Evolutionary conservation across 2,113 vertebrate species (phyloP), one percentile per base, ranked within the genome.

Genomic region (Buteo buteo): DNA sequence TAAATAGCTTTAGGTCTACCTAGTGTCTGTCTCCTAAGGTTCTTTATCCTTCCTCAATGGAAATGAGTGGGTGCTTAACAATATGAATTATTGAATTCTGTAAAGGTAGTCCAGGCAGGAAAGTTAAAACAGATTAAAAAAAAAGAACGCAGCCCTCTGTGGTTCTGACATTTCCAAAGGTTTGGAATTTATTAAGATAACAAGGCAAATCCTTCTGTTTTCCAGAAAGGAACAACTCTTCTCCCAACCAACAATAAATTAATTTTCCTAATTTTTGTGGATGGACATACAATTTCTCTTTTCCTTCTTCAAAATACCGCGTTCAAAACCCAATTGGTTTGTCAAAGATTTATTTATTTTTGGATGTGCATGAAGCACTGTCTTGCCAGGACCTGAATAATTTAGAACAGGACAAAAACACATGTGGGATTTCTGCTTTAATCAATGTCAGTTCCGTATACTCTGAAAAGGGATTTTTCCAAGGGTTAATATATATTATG

Each of bases 171-270:
- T 89, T 91, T 89, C 86, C 55, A 71, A 91, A 74, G 25, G 78
- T 76, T 95, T 97, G 86, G 91, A 94, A 94, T 97, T 72, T 87
- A 85, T 94, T 94, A 94, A 76, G 80, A 92, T 89, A 95, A 92
- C 70, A 95, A 94, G 80, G 49, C 6, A 94, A 95, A 94, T 89
- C 78, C 84, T 82, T 94, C 65, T 94, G 44, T 94, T 94, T 96
- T 94, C 40, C 64, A 96, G 89, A 94, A 94, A 94, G 49, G 65
- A 95, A 90, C 72, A 92, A 81, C 89, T 89, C 88, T 92, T 86
- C 45, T 92, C 24, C 44, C 34, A 91, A 24, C 44, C 28, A 95
- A 82, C 47, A 84, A 91, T 94, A 96, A 96, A 96, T 94, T 95
- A 84, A 79, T 92, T 91, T 89, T 92, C 70, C 9, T 92, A 85